phyloP scores from a whole-genome alignment of 1,140 invertebrate genomes.

The Aphelenchoides fujianensis region DNA sequence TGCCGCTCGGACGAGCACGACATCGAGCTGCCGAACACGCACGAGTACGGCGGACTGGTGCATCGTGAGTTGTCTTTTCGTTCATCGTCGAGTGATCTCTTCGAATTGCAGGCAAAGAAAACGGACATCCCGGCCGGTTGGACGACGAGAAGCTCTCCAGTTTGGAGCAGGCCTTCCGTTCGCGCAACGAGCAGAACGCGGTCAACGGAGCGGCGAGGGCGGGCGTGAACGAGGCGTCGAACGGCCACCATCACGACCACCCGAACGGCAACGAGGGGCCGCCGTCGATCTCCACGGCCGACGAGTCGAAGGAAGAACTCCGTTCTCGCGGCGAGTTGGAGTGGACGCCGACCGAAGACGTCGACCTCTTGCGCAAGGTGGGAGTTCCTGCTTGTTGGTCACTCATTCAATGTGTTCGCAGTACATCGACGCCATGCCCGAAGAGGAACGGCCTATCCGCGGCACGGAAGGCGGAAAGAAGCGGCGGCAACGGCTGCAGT shows the following conservation, averaged over 20 bases:
- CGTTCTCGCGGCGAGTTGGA: conserved; percentile 1
- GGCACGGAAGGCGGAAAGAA: conserved; percentile 73
- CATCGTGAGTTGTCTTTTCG: conserved; percentile 27
- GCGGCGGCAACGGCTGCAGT: conserved; percentile 74
- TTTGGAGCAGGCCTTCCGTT: conserved; percentile 1
- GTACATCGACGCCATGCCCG: conserved; percentile 67
- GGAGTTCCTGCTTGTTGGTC: no score
- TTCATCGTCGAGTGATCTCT: conserved; percentile 19
- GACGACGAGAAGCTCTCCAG: background rate
- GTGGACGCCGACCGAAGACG: conserved; percentile 38
- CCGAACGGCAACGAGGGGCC: background rate
- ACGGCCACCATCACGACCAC: background rate
- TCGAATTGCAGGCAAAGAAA: conserved; percentile 45
- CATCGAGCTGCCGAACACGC: conserved; percentile 63
- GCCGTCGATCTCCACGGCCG: background rate
- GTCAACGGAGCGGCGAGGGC: no score
- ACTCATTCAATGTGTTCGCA: no score
- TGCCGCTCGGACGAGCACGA: conserved; percentile 80
- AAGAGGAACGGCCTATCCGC: conserved; percentile 72
- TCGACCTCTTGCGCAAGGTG: conserved; percentile 61
- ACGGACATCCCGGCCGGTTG: background rate
- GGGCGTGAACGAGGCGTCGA: no score
- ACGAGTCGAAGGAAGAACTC: conserved; percentile 8
- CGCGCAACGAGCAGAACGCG: background rate
- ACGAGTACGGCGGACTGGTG: conserved; percentile 38